Base-by-base conservation (phyloP, 2,113 vertebrate species). In the Hyaena hyaena region DNA sequence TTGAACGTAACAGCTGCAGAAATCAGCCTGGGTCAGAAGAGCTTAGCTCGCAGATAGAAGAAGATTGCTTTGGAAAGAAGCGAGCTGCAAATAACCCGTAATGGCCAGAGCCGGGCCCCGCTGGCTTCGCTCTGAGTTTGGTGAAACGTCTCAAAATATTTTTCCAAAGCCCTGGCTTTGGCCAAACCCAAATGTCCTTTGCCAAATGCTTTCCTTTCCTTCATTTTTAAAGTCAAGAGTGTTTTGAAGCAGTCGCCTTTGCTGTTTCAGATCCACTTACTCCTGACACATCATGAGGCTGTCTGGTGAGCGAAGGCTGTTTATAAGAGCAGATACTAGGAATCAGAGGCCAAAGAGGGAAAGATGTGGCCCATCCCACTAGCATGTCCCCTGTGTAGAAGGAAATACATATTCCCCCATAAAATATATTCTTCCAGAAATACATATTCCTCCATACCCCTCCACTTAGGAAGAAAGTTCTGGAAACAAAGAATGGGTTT, bases 131-230 rank as follows among this genome's bases (percentile, higher is more conserved):
- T 95, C 63, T 33, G 79, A 48, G 9, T 83, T 96, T 82, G 85
- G 81, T 19, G 43, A 88, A 88, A 91, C 0, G 10, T 95, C 66
- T 82, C 55, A 33, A 68, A 90, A 50, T 61, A 48, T 79, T 88
- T 96, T 95, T 85, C n/a, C 88, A 39, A 95, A 91, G 83, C 45
- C 45, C 53, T 24, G 45, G 50, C 45, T 97, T 88, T 96, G 93
- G 93, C 87, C 92, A 77, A 93, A 81, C 35, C 10, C 1, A 93
- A 61, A 11, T 1, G 9, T 33, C 50, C 66, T 90, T 89, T 43
- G 80, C 83, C 77, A 93, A 89, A 83, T 19, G 73, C 58, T 92
- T 77, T 65, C 89, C 95, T 88, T 23, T n/a, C 55, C 69, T 66
- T 90, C 2, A 31, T 21, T 92, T 94, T 93, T 31, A 15, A 93